Evolutionary conservation across 2,113 vertebrate species (phyloP).

Genomic region (Clarias batrachus): DNA sequence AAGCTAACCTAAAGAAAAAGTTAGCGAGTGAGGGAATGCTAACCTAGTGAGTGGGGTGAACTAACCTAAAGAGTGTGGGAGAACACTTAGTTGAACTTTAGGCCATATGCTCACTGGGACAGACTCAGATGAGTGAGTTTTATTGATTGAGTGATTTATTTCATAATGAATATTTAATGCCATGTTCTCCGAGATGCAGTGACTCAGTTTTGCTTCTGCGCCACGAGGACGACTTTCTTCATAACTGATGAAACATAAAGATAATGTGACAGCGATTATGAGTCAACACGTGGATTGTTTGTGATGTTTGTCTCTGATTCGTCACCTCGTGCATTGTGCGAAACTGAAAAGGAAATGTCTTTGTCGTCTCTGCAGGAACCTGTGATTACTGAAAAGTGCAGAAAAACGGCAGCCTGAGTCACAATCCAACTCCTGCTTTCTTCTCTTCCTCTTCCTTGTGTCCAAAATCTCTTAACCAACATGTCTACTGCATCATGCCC

Average conservation of each 20-base stretch:
- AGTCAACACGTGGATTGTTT: background rate
- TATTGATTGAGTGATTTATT: background rate
- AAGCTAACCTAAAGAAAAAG: background rate
- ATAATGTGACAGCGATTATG: background rate
- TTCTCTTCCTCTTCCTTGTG: background rate
- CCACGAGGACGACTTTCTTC: background rate
- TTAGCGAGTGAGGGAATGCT: too few relatives aligned
- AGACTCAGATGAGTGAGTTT: background rate
- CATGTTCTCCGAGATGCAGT: background rate
- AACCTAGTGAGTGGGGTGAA: background rate
- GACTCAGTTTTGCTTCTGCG: background rate
- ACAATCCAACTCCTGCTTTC: background rate
- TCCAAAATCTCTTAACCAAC: background rate
- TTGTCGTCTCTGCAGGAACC: constrained; percentile 19
- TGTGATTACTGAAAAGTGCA: constrained; percentile 16
- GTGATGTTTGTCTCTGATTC: background rate
- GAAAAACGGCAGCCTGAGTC: constrained; percentile 13
- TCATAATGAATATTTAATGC: background rate
- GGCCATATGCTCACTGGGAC: background rate
- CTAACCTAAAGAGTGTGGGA: background rate
- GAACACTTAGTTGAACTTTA: background rate
- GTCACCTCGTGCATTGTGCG: constrained; percentile 19
- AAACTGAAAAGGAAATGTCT: constrained; percentile 7
- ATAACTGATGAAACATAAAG: background rate
- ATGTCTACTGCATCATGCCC: too few relatives aligned